Evolutionary conservation across 2,113 vertebrate genomes (phyloP).

Genomic region (Panthera uncia): DNA sequence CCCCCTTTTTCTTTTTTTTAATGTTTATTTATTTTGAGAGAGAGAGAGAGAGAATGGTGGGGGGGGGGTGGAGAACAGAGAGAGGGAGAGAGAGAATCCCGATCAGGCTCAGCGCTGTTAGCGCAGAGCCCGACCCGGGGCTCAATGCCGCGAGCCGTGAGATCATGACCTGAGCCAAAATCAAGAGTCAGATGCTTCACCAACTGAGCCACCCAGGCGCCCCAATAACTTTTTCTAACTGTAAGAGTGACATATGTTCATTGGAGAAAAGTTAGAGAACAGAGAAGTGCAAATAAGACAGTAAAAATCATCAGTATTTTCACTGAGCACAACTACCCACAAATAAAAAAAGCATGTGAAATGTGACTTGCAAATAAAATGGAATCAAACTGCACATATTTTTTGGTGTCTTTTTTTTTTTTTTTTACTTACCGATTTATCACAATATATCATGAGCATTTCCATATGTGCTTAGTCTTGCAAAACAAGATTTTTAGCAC

Average conservation of each 20-base stretch:
- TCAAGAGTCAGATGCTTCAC: no score
- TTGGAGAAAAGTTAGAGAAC: background rate
- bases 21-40: no score
- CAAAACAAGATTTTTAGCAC: conserved; percentile 16
- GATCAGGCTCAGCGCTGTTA: no score
- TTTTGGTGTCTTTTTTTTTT: background rate
- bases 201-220: no score
- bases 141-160: no score
- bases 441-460: background rate
- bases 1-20: no score
- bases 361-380: background rate
- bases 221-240: background rate
- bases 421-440: background rate
- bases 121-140: no score
- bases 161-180: no score
- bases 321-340: background rate
- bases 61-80: no score
- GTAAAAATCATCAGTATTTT: background rate
- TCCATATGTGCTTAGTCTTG: background rate
- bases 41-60: no score
- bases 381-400: background rate
- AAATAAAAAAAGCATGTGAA: background rate
- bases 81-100: no score
- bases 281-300: background rate
- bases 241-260: background rate